Evolutionary conservation across 2,888 invertebrate species (phyloP), one percentile per base, ranked within the genome.

Genomic region (Sphaeridia pumilis): DNA sequence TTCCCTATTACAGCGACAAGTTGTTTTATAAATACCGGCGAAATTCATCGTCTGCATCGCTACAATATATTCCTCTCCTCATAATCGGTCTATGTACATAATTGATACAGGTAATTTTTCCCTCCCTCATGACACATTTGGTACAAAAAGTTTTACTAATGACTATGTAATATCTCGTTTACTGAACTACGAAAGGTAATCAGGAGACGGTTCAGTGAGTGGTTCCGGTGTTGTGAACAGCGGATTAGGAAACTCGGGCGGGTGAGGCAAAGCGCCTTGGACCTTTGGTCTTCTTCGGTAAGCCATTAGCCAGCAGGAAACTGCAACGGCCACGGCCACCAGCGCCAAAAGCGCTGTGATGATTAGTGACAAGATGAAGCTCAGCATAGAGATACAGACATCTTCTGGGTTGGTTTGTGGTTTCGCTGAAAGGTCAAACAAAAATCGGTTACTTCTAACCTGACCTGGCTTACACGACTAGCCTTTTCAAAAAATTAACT

Each of bases 301-400:
- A 66, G 92, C 92, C 80, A 92, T 87, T 61, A 92, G 77, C 92
- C 92, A 93, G 73, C 92, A 92, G 58, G 89, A 90, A 54, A 92
- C 90, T 53, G 90, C 90, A 47, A 92, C 87, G 26, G 92, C 92
- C 53, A 93, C 90, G 54, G 92, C 90, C 55, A 92, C 90, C 60
- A 93, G 76, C 54, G 92, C 90, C 68, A 93, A 73, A 58, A 92
- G 77, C 46, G 90, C 90, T 61, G 92, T 93, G 69, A 93, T 84
- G 59, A 90, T 85, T 67, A 92, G 75, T 63, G 92, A 88, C 67
- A 92, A 87, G 65, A 92, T 87, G 68, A 93, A 82, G 59, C 90
- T 89, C 66, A 90, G 84, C 77, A 87, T 88, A 52, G 90, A 90
- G 64, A 93, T 87, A 74, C 92, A 93, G 67, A 93, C 90, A 68